Conservation (phyloP, 2,797 vertebrate species). For the Meda fulgida region DNA sequence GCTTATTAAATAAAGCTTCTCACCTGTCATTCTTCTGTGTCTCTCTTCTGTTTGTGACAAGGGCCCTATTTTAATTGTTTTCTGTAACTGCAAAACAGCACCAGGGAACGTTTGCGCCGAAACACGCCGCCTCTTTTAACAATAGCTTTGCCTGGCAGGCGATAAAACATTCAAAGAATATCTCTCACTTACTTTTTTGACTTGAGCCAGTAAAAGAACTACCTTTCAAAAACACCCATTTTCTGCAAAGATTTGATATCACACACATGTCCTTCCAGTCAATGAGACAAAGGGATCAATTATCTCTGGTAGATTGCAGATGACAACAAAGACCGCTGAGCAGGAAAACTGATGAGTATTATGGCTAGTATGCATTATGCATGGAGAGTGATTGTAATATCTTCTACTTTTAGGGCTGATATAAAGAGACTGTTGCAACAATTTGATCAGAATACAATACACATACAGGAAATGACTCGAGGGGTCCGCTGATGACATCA, state of each 20-base stretch:
- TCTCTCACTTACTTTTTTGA: neutral
- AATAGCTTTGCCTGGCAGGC: neutral
- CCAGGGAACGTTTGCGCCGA: too few relatives aligned
- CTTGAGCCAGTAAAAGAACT: neutral
- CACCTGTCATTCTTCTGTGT: too few relatives aligned
- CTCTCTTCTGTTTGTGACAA: too few relatives aligned
- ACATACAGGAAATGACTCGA: slow-evolving; percentile 40
- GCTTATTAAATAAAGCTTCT: too few relatives aligned
- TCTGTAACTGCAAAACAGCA: too few relatives aligned
- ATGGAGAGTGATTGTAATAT: neutral
- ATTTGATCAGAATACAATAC: slow-evolving; percentile 22
- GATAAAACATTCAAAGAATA: neutral
- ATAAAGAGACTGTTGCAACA: slow-evolving; percentile 44
- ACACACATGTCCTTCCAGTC: neutral
- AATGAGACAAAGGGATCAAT: neutral
- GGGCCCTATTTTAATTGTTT: too few relatives aligned
- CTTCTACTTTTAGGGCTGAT: slow-evolving; percentile 19
- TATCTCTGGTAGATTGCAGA: neutral
- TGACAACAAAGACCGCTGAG: neutral
- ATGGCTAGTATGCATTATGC: neutral
- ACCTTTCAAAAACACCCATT: neutral
- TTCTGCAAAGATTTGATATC: neutral
- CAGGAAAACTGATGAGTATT: neutral
- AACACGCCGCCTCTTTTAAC: neutral
- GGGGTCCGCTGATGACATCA: neutral